phyloP scores from a whole-genome alignment of 2,113 vertebrate genomes.

The Pavo muticus region DNA sequence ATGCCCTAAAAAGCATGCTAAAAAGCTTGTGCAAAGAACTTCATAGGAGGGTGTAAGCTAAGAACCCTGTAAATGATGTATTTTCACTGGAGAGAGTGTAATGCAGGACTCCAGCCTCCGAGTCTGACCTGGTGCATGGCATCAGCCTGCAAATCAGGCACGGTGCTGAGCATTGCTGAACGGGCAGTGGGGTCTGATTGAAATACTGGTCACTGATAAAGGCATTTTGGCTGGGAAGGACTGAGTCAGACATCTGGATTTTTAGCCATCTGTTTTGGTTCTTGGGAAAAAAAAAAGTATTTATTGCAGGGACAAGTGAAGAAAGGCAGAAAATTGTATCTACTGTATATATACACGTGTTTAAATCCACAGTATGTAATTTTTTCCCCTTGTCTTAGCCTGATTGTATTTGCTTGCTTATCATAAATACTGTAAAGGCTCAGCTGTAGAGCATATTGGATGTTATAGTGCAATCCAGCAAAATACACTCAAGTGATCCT shows the following conservation, averaged over 20 bases:
- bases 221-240: neutral
- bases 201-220: neutral
- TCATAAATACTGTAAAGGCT: neutral
- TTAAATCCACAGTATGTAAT: neutral
- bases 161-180: neutral
- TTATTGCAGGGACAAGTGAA: neutral
- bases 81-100: neutral
- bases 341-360: neutral
- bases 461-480: neutral
- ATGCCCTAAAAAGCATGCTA: neutral
- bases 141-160: neutral
- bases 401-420: neutral
- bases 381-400: neutral
- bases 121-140: neutral
- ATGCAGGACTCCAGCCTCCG: neutral
- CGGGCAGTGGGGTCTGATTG: neutral
- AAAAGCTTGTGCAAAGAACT: neutral
- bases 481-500: neutral
- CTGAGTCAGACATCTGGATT: neutral
- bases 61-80: neutral
- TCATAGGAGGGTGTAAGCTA: neutral
- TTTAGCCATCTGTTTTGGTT: neutral
- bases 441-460: neutral
- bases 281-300: neutral
- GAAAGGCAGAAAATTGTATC: neutral